Percentiles rank a stretch among this genome's conserved stretches.
Evolutionary conservation across 2,888 invertebrate genomes (phyloP).

Genomic region (Eupithecia inturbata): DNA sequence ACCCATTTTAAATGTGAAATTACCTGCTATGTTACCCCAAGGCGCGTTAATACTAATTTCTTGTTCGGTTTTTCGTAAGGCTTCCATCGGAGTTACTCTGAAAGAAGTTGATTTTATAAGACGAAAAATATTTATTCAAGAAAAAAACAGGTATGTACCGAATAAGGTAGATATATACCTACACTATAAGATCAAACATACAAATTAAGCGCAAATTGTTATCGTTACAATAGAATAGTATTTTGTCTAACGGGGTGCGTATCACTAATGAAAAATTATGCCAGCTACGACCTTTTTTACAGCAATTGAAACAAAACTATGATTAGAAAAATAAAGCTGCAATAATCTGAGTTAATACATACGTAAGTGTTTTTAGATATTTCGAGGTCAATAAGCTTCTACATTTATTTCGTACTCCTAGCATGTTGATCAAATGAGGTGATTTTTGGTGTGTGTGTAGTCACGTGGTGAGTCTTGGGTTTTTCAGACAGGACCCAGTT

Average conservation of each 20-base stretch:
- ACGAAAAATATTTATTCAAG: not conserved
- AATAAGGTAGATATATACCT: too few relatives aligned
- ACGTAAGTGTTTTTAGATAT: not conserved
- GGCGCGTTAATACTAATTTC: conserved; percentile 62
- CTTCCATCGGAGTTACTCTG: conserved; percentile 45
- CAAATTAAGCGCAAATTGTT: not conserved
- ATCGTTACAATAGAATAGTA: not conserved
- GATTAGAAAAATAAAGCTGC: not conserved
- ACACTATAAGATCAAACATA: not conserved
- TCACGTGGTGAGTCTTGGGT: not conserved
- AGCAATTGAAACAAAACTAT: not conserved
- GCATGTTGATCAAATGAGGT: not conserved
- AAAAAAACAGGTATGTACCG: not conserved
- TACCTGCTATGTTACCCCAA: conserved; percentile 66
- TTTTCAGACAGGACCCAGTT: not conserved
- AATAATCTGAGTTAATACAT: not conserved
- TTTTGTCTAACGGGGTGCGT: not conserved
- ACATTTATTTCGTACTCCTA: not conserved
- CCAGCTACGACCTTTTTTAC: not conserved
- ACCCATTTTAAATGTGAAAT: not conserved
- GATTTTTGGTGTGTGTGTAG: not conserved
- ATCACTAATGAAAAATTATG: not conserved
- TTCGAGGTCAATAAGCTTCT: not conserved
- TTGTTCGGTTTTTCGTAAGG: conserved; percentile 50
- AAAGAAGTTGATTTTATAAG: not conserved